Base-by-base conservation (phyloP, 2,797 vertebrate genomes). In the Parauchenoglanis ngamensis region DNA sequence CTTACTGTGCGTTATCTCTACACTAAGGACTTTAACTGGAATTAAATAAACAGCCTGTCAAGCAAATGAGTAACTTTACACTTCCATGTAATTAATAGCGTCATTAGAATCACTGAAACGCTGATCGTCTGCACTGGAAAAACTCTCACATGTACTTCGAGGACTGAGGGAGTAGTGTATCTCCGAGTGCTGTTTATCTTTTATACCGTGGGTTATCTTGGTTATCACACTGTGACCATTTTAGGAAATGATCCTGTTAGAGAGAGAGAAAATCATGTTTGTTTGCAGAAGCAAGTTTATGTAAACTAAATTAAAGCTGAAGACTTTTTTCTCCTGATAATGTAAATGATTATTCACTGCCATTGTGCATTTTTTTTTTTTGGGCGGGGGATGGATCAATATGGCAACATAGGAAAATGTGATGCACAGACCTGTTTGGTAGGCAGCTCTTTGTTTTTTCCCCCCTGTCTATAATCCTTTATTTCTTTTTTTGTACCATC, bases 181-280 rank as follows among this genome's bases (percentile, higher is more conserved):
- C 63, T 28, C 13, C 56, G 0, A 21, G 1, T 28, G 31, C 28
- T 56, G 15, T 56, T 56, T 77, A 49, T 7, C 6, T 46, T 46
- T 6, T 52, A 40, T 15, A 63, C 35, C 63, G 31, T 44, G 65
- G 56, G 72, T 35, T 17, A 49, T 49, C 49, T 44, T 57, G 56
- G 72, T 35, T 17, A 49, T 49, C 49, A 79, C 84, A 67, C 31
- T 35, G 57, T 86, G 79, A 23, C 31, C 46, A 23, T 57, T 75
- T 59, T 21, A 46, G 17, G 12, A 63, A 72, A 59, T 68, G 21
- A 11, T 4, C 35, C 15, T 15, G 31, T 49, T 28, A 57, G 17
- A 57, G 28, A 57, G 19, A 31, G 85, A 89, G 89, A 31, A 86
- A 91, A 87, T 46, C 31, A 13, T 44, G 11, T 44, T 21, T 56